A percentile compares a stretch with the other conserved stretches of the same genome.
Evolutionary conservation across 2,888 invertebrate species (phyloP).

Genomic region (Liopterus haemorrhoidalis): DNA sequence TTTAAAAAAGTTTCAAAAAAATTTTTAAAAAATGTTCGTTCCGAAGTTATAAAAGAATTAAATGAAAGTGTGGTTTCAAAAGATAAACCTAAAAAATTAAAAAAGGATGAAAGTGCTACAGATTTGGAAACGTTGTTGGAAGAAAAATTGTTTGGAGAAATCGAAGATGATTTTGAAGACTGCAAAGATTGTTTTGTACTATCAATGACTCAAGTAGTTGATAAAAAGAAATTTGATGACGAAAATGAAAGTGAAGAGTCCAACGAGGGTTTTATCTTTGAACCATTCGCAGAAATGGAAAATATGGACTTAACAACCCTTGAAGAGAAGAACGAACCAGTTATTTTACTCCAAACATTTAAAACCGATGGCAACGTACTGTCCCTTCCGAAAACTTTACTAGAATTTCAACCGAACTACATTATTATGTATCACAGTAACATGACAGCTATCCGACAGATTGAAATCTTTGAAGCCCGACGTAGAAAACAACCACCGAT

Average conservation of each 20-base stretch:
- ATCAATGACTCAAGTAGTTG: slow-evolving; percentile 57
- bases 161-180: slow-evolving; percentile 47
- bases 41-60: slow-evolving; percentile 35
- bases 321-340: slow-evolving; percentile 54
- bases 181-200: slow-evolving; percentile 61
- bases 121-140: slow-evolving; percentile 32
- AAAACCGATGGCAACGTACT: slow-evolving; percentile 68
- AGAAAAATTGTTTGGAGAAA: slow-evolving; percentile 36
- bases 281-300: slow-evolving; percentile 61
- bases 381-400: slow-evolving; percentile 64
- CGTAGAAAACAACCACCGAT: slow-evolving; percentile 50
- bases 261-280: slow-evolving; percentile 48
- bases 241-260: slow-evolving; percentile 28
- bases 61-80: slow-evolving; percentile 15
- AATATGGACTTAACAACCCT: slow-evolving; percentile 62
- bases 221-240: slow-evolving; percentile 31
- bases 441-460: slow-evolving; percentile 78
- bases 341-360: slow-evolving; percentile 71
- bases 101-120: slow-evolving; percentile 33
- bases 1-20: slow-evolving; percentile 54
- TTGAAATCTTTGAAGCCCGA: slow-evolving; percentile 74
- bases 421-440: slow-evolving; percentile 88
- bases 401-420: slow-evolving; percentile 67
- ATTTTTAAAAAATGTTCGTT: slow-evolving; percentile 40
- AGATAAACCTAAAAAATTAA: slow-evolving; percentile 31